Conservation (phyloP, 2,888 invertebrate genomes). For the Tinea trinotella region DNA sequence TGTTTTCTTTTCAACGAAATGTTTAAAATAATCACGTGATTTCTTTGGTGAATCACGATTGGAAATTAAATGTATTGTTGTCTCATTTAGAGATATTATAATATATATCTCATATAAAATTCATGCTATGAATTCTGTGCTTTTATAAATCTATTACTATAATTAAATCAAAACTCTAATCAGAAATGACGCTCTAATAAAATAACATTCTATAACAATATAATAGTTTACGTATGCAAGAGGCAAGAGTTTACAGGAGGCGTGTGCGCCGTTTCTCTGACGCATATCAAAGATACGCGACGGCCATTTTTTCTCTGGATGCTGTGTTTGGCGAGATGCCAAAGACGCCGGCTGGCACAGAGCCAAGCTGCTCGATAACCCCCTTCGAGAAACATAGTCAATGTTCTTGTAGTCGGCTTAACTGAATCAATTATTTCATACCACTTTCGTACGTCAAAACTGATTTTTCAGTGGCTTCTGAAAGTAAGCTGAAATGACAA, state of each 20-base stretch:
- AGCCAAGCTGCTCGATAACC: slow-evolving; percentile 56
- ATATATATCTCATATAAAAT: too few species aligned
- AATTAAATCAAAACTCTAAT: neutral
- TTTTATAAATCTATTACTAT: neutral
- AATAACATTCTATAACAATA: neutral
- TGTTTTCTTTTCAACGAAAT: neutral
- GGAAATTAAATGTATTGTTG: neutral
- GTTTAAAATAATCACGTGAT: neutral
- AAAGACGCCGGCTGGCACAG: slow-evolving; percentile 58
- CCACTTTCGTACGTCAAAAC: neutral
- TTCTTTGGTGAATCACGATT: neutral
- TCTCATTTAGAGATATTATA: too few species aligned
- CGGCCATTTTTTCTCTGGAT: slow-evolving; percentile 57
- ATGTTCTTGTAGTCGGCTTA: slow-evolving; percentile 22
- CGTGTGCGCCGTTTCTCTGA: slow-evolving; percentile 45
- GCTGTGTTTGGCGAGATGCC: slow-evolving; percentile 54
- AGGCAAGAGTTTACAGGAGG: neutral
- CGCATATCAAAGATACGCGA: slow-evolving; percentile 70
- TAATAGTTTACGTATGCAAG: neutral
- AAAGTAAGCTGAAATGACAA: too few species aligned
- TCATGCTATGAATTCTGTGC: neutral
- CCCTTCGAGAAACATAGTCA: slow-evolving; percentile 36
- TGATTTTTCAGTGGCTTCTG: neutral
- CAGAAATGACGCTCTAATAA: neutral
- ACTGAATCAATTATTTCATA: slow-evolving; percentile 15